Evolutionary conservation across 2,797 vertebrate genomes (phyloP), one percentile per base, ranked within the genome.

Genomic region (Lateolabrax maculatus): DNA sequence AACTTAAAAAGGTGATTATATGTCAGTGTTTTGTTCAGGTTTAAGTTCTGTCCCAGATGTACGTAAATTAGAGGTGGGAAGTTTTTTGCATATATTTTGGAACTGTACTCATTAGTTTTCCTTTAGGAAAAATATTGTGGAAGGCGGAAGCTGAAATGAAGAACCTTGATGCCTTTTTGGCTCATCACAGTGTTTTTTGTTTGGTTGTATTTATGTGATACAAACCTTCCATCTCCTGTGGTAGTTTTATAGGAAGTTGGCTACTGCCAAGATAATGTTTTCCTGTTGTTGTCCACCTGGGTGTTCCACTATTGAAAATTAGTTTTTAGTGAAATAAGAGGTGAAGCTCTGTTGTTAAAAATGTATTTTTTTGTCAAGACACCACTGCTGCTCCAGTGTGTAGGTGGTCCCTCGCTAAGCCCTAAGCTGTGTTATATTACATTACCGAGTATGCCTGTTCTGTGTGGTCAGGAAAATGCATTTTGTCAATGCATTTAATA

Each of bases 331-430:
- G 39, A 79, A 81, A 73, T 43, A 58, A 53, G 66, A 83, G 41
- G 21, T 36, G 39, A 77, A 62, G 37, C 49, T 62, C 18, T 57
- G 51, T 71, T 63, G 48, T 74, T 56, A 65, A 79, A 85, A 70
- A 79, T 69, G 68, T 70, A 77, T 84, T 36, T 86, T n/a, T 86
- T 88, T 79, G 72, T 74, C 61, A 71, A 51, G 77, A 84, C 71
- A 37, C 43, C 25, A 3, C 64, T 51, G 65, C 80, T 73, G 62
- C 70, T 71, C 15, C 44, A 49, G 65, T 29, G 15, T 44, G 80
- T 90, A 77, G 89, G 90, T 86, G 89, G 87, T 90, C 88, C 78
- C n/a, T 48, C 7, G 4, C 52, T 64, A 12, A 82, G 19, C 71
- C 49, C 15, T 9, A 1, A 72, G 31, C 51, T 74, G 65, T 23